Evolutionary conservation across 2,113 vertebrate species (phyloP).

Genomic region (Entelurus aequoreus): DNA sequence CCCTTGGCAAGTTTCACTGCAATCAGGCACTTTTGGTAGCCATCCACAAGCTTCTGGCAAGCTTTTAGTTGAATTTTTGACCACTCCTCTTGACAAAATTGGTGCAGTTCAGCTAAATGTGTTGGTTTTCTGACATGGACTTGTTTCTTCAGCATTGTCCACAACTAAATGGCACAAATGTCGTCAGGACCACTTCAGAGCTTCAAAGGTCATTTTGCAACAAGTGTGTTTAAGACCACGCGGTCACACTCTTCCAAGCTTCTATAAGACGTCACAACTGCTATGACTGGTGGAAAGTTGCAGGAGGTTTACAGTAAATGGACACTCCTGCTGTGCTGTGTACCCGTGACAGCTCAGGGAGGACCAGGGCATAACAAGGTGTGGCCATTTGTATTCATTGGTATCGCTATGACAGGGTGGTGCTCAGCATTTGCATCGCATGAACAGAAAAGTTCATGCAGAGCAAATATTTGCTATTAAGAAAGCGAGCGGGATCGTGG

Average conservation of each 20-base stretch:
- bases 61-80: no score
- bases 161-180: no score
- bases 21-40: no score
- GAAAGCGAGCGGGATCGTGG: not conserved
- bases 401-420: not conserved
- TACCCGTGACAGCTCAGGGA: constrained; percentile 3
- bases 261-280: not conserved
- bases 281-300: constrained; percentile 1
- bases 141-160: no score
- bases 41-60: no score
- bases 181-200: no score
- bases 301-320: constrained; percentile 49
- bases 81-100: no score
- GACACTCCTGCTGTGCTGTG: constrained; percentile 34
- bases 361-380: constrained; percentile 50
- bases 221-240: no score
- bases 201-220: no score
- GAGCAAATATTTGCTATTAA: constrained; percentile 51
- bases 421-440: constrained; percentile 29
- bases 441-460: constrained; percentile 8
- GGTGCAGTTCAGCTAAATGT: no score
- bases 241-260: not conserved
- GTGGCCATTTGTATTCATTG: constrained; percentile 22
- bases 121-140: no score
- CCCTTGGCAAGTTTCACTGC: no score